Conservation (phyloP, 2,888 invertebrate species). For the Scaeva pyrastri region DNA sequence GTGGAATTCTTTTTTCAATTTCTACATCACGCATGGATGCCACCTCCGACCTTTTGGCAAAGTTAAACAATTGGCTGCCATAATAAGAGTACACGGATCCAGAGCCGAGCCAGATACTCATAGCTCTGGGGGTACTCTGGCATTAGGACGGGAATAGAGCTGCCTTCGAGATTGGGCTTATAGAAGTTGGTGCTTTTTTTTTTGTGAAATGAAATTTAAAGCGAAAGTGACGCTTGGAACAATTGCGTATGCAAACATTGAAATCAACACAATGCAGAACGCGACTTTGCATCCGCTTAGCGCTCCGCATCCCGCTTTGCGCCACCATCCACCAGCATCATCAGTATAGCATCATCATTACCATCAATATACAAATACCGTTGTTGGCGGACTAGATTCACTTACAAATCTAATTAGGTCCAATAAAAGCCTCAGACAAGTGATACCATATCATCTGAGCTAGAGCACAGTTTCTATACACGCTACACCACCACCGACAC, state of each 20-base stretch:
- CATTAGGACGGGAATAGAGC: neutral
- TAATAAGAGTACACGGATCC: neutral
- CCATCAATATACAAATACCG: slow-evolving; percentile 17
- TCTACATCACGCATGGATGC: slow-evolving; percentile 58
- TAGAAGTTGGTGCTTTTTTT: too few species aligned
- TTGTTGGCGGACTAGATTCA: slow-evolving; percentile 82
- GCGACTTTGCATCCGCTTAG: slow-evolving; percentile 13
- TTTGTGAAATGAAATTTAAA: slow-evolving; percentile 49
- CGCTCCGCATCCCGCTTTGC: neutral
- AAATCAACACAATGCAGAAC: slow-evolving; percentile 61
- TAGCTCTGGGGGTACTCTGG: neutral
- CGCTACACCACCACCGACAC: too few species aligned
- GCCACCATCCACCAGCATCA: slow-evolving; percentile 7
- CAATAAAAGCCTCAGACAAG: slow-evolving; percentile 79
- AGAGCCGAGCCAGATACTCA: slow-evolving; percentile 15
- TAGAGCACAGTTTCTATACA: slow-evolving; percentile 14
- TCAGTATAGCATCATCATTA: neutral
- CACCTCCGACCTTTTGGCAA: slow-evolving; percentile 64
- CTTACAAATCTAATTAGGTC: slow-evolving; percentile 84
- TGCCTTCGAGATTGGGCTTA: neutral
- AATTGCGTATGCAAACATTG: slow-evolving; percentile 75
- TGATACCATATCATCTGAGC: slow-evolving; percentile 62
- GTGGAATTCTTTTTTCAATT: slow-evolving; percentile 68
- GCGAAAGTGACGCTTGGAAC: slow-evolving; percentile 71
- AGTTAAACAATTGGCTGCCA: slow-evolving; percentile 47